Percentiles rank a stretch among this genome's conserved stretches.
These are phyloP conservation scores for Cricetomys ansorgei DNA, from an alignment of 2,113 vertebrate species.

Conservation along the genomic window DNA sequence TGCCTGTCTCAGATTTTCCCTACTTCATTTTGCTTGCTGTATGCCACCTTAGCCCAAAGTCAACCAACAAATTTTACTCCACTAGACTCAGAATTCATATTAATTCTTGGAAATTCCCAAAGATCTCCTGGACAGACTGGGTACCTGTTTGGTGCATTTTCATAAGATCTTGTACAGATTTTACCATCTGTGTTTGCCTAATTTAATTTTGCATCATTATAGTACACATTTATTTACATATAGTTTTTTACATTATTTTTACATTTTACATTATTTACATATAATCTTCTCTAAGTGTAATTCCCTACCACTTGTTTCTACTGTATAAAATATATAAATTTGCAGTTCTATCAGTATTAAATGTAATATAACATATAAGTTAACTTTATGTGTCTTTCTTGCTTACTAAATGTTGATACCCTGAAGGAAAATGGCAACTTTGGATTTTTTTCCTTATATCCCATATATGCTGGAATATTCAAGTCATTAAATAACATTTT, in stretches of 20 bases:
- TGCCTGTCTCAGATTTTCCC: neutral
- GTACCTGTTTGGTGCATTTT: neutral
- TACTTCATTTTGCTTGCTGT: neutral
- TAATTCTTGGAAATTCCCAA: neutral
- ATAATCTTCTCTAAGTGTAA: too few relatives aligned
- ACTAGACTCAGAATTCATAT: too few relatives aligned
- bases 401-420: neutral
- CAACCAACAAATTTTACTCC: neutral
- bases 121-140: neutral
- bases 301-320: neutral
- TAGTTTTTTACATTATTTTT: too few relatives aligned
- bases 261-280: neutral
- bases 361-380: neutral
- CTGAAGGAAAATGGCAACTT: neutral
- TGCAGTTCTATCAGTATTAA: neutral
- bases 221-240: neutral
- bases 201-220: neutral
- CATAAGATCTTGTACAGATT: neutral
- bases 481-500: neutral
- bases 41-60: neutral
- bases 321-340: constrained; percentile 10
- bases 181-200: neutral
- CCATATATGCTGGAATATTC: neutral
- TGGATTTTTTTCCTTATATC: neutral
- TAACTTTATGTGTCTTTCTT: neutral